A percentile compares a stretch with the other conserved stretches of the same genome.
These are phyloP conservation scores for Ascidia mentula DNA, from an alignment of 23 tunicate species.

Conservation along the genomic window DNA sequence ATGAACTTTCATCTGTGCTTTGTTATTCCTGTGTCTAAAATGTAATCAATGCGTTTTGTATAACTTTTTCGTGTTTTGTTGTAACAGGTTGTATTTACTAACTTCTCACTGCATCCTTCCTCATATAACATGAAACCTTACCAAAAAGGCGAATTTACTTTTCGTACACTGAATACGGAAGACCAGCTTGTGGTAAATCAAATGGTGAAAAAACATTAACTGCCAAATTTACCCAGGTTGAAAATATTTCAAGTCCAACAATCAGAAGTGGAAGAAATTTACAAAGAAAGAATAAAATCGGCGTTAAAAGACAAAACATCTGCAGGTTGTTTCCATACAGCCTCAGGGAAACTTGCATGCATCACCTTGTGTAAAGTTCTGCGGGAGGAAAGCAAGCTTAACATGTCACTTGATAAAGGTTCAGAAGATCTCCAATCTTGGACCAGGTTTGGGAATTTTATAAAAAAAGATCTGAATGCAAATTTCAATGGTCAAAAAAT, in stretches of 20 bases:
- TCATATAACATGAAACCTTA: too few species aligned
- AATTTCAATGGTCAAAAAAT: background rate
- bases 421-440: background rate
- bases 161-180: background rate
- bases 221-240: background rate
- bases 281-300: background rate
- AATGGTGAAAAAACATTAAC: background rate
- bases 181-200: background rate
- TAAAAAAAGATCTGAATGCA: background rate
- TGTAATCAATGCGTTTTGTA: too few species aligned
- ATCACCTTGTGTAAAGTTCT: background rate
- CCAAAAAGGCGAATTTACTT: background rate
- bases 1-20: too few species aligned
- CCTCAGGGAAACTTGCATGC: background rate
- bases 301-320: background rate
- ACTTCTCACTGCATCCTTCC: too few species aligned
- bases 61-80: too few species aligned
- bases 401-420: background rate
- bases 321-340: background rate
- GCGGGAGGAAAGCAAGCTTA: background rate
- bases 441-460: background rate
- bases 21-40: too few species aligned
- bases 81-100: too few species aligned
- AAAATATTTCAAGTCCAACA: background rate
- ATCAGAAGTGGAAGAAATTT: background rate